A percentile compares a stretch with the other conserved stretches of the same genome.
Evolutionary conservation across 1,140 invertebrate genomes (phyloP).

Genomic region (Bombyx mori): ASM3026992v2 NC_085124.1:2954001-2954500

Average conservation of each 20-base stretch:
- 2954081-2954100: no score
- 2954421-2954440: conserved; percentile 46
- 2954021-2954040: conserved; percentile 15
- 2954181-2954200: conserved; percentile 6
- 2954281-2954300: conserved; percentile 15
- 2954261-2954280: conserved; percentile 7
- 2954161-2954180: conserved; percentile 8
- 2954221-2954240: conserved; percentile 1
- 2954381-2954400: conserved; percentile 59
- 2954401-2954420: conserved; percentile 50
- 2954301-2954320: conserved; percentile 27
- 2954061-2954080: background rate
- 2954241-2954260: conserved; percentile 1
- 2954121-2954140: conserved; percentile 9
- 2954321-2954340: conserved; percentile 44
- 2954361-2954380: conserved; percentile 46
- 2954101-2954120: conserved; percentile 1
- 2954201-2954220: background rate
- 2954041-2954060: conserved; percentile 7
- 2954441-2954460: conserved; percentile 52
- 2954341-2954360: conserved; percentile 46
- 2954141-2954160: conserved; percentile 8
- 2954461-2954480: conserved; percentile 42
- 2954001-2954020: conserved; percentile 25
- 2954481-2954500: conserved; percentile 49